Base-by-base conservation (phyloP, 2,797 vertebrate species). In the Neomorphus geoffroyi region DNA sequence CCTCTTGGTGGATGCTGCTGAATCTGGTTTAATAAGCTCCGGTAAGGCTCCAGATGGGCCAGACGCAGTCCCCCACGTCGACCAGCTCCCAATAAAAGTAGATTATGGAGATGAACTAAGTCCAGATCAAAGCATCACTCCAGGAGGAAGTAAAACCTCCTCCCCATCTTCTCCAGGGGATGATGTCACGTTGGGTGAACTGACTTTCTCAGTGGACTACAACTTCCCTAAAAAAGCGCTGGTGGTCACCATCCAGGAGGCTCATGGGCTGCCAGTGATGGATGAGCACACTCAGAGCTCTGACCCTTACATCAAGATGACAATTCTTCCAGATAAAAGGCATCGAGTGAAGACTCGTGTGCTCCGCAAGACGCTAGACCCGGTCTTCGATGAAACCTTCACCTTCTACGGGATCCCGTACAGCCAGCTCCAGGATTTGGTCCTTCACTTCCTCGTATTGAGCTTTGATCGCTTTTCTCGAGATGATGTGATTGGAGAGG, bases 231-330 rank as follows among this genome's bases (percentile, higher is more conserved):
- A 99, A 92, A 99, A 99, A 94, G 99, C 99, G 0, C 97, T 99
- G 97, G 99, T 99, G 72, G 99, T 99, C 46, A 99, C 99, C 64
- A 98, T 99, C 33, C 98, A 99, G 32, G 99, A 99, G 58, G 99
- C 99, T 0, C 98, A 98, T 1, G 99, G 99, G 21, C 98, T 99
- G 60, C 99, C 99, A 0, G 98, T 98, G 45, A 98, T 99, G 98
- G 99, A 99, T 33, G 98, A 98, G 92, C 98, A 99, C 90, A 98
- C 98, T 0, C 98, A 98, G 70, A 99, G 98, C 86, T 98, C 99
- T 0, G 99, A 99, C 97, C 99, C 99, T 1, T 99, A 99, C 67
- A 98, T 99, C 94, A 99, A 99, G 98, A 99, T 99, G 99, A 99
- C 99, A 50, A 99, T 99, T 66, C 98, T 99, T 41, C 99, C 99